Evolutionary conservation across 2,797 vertebrate genomes (phyloP).

Genomic region (Siniperca obscura): DNA sequence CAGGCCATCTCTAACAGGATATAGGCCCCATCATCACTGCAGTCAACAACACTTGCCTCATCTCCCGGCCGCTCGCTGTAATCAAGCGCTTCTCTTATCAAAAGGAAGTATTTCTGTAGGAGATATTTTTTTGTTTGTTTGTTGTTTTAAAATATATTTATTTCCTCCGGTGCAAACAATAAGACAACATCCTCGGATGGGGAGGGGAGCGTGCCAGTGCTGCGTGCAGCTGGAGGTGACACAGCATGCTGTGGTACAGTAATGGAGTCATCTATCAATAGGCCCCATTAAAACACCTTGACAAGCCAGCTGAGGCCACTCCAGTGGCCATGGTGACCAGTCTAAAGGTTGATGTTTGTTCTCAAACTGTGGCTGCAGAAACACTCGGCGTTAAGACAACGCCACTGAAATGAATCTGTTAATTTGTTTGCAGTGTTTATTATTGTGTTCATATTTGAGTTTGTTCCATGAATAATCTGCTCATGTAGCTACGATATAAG

Average conservation of each 20-base stretch:
- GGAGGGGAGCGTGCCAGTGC: constrained; percentile 49
- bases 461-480: not conserved
- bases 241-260: constrained; percentile 80
- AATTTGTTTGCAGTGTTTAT: constrained; percentile 34
- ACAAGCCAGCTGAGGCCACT: constrained; percentile 81
- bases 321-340: constrained; percentile 76
- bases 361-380: constrained; percentile 62
- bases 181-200: constrained; percentile 69
- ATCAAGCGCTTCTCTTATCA: constrained; percentile 69
- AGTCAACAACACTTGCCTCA: constrained; percentile 60
- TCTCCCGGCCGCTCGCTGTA: constrained; percentile 41
- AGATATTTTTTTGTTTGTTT: constrained; percentile 72
- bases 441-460: constrained; percentile 3
- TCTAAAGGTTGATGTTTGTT: constrained; percentile 70
- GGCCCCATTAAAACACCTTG: constrained; percentile 80
- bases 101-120: constrained; percentile 74
- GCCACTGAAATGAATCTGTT: constrained; percentile 2
- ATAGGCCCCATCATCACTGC: constrained; percentile 37
- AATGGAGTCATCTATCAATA: constrained; percentile 86
- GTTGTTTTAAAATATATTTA: constrained; percentile 70
- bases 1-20: constrained; percentile 66
- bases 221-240: constrained; percentile 81
- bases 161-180: constrained; percentile 75
- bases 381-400: constrained; percentile 16
- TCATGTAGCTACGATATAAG: not conserved